Evolutionary conservation across 1,140 invertebrate species (phyloP).

Genomic region (Musca vetustissima): DNA sequence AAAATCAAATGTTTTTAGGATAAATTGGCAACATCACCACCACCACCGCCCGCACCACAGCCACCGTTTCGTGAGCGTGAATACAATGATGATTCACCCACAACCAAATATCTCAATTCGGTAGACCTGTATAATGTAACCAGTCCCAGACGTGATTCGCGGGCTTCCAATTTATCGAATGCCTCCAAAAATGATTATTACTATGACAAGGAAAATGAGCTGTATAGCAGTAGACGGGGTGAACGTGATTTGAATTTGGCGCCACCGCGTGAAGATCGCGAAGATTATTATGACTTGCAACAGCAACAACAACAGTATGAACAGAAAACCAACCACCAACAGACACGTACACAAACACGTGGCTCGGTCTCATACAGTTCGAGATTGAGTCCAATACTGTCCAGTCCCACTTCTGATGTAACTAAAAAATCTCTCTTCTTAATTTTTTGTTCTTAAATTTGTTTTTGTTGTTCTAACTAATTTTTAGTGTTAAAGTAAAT

Average conservation of each 20-base stretch:
- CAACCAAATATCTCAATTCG: constrained; percentile 47
- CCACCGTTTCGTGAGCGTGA: constrained; percentile 21
- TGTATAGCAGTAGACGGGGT: constrained; percentile 40
- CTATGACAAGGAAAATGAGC: constrained; percentile 55
- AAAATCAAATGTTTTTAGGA: constrained; percentile 38
- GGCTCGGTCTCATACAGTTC: constrained; percentile 14
- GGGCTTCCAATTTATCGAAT: constrained; percentile 44
- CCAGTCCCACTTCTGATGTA: constrained; percentile 55
- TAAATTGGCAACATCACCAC: constrained; percentile 38
- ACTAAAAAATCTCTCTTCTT: constrained; percentile 36
- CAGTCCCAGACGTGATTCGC: constrained; percentile 44
- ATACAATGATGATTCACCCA: constrained; percentile 29
- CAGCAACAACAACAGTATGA: not conserved
- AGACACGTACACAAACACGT: constrained; percentile 21
- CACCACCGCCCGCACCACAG: constrained; percentile 38
- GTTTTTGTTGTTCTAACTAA: constrained; percentile 9
- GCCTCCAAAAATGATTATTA: constrained; percentile 50
- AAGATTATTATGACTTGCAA: constrained; percentile 17
- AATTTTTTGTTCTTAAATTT: constrained; percentile 9
- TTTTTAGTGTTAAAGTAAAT: not conserved
- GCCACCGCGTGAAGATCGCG: constrained; percentile 49
- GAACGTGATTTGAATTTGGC: constrained; percentile 43
- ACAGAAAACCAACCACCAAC: constrained; percentile 10
- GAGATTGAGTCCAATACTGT: constrained; percentile 34
- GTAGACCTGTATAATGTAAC: constrained; percentile 47